Percentiles rank a stretch among this genome's conserved stretches.
Evolutionary conservation across 2,797 vertebrate species (phyloP).

Genomic region (Cyclura pinguis): DNA sequence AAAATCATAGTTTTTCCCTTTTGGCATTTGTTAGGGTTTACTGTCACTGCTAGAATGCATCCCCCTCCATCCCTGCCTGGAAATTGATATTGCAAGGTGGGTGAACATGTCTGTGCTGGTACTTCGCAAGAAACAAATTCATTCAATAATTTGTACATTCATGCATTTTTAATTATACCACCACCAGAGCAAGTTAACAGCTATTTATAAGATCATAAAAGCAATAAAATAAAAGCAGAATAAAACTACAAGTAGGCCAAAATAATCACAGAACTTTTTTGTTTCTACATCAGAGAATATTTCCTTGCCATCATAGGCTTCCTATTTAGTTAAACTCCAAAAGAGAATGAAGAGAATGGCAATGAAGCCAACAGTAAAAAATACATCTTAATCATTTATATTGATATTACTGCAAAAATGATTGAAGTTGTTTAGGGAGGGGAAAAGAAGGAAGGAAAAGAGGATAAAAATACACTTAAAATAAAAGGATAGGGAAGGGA

Average conservation of each 20-base stretch:
- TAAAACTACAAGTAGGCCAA: background rate
- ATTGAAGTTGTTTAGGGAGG: no score
- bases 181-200: background rate
- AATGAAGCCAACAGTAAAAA: no score
- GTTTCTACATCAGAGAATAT: no score
- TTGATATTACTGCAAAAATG: no score
- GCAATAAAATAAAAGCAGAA: background rate
- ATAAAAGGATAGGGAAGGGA: no score
- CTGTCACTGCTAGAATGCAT: slow-evolving; percentile 1
- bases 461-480: no score
- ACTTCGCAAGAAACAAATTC: background rate
- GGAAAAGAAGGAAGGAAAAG: no score
- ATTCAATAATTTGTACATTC: background rate
- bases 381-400: no score
- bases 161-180: background rate
- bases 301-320: no score
- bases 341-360: no score
- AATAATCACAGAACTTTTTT: no score
- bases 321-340: no score
- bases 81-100: background rate
- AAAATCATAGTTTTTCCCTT: slow-evolving; percentile 34
- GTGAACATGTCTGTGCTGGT: background rate
- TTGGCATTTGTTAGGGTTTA: slow-evolving; percentile 56
- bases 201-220: background rate
- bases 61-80: background rate